Evolutionary conservation across 2,797 vertebrate species (phyloP).

Genomic region (Nannoperca obscura): DNA sequence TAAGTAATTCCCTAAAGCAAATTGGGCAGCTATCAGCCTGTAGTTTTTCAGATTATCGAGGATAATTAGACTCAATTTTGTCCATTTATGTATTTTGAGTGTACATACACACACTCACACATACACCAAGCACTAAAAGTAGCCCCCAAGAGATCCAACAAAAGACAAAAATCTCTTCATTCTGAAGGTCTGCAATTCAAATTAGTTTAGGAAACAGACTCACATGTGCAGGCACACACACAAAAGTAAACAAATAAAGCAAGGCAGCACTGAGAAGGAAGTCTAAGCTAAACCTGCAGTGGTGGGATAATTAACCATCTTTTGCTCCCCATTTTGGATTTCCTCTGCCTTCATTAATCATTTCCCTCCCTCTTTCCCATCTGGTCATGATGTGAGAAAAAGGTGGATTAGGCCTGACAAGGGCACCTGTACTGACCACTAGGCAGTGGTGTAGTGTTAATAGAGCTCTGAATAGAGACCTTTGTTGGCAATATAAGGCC

Average conservation of each 20-base stretch:
- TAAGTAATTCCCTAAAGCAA: conserved; percentile 65
- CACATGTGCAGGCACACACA: background rate
- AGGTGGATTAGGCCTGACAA: conserved; percentile 71
- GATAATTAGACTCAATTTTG: conserved; percentile 61
- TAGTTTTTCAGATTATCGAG: conserved; percentile 51
- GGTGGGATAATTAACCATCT: conserved; percentile 29
- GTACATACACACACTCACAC: background rate
- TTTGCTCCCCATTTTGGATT: conserved; percentile 16
- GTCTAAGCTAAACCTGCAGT: conserved; percentile 4
- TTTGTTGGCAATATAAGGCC: conserved; percentile 81
- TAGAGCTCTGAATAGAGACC: conserved; percentile 79
- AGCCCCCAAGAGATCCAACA: background rate
- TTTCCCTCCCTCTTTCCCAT: conserved; percentile 44
- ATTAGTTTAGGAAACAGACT: background rate
- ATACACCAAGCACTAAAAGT: conserved; percentile 20
- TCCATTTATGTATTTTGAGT: conserved; percentile 50
- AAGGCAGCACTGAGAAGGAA: background rate
- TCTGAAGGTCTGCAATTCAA: conserved; percentile 8
- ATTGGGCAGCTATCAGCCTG: conserved; percentile 43
- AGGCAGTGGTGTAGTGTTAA: conserved; percentile 68
- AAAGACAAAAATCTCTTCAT: conserved; percentile 20
- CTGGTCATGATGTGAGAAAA: conserved; percentile 38
- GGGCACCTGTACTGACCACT: conserved; percentile 68
- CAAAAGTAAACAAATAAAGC: background rate
- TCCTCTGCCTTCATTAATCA: conserved; percentile 51